These are phyloP conservation scores for Cyanistes caeruleus DNA, from an alignment of 2,113 vertebrate genomes.

Conservation along the genomic window DNA sequence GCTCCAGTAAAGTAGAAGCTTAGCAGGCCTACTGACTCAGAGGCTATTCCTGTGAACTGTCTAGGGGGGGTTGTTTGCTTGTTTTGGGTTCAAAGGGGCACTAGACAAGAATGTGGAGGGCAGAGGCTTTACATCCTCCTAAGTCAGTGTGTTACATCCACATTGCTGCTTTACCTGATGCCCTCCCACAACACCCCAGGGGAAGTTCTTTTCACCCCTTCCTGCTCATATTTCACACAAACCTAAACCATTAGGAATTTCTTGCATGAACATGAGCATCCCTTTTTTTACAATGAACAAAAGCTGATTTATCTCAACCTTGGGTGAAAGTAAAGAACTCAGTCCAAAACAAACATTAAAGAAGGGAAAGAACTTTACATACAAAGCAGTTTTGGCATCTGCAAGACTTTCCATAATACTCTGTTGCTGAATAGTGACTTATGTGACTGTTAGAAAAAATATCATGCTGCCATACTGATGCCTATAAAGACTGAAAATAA, in stretches of 20 bases:
- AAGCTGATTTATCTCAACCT: neutral
- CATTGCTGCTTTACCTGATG: neutral
- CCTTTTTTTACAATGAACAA: neutral
- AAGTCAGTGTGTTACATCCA: neutral
- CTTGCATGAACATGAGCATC: neutral
- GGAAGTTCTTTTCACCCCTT: neutral
- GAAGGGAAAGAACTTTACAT: neutral
- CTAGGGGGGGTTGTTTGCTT: neutral
- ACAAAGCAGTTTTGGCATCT: neutral
- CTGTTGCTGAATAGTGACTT: neutral
- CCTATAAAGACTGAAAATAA: neutral
- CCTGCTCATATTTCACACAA: neutral
- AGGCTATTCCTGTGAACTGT: neutral
- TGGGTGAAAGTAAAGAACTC: neutral
- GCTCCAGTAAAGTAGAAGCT: neutral
- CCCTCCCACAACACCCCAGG: rapidly evolving
- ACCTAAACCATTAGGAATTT: neutral
- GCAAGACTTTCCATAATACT: neutral
- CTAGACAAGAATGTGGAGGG: neutral
- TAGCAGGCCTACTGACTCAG: neutral
- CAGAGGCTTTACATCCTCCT: neutral
- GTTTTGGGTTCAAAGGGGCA: neutral
- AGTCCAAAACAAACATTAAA: neutral
- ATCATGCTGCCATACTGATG: neutral
- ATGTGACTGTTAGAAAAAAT: neutral